These are phyloP conservation scores for Nomada hirtipes DNA, from an alignment of 2,888 invertebrate genomes.

Conservation along the genomic window DNA sequence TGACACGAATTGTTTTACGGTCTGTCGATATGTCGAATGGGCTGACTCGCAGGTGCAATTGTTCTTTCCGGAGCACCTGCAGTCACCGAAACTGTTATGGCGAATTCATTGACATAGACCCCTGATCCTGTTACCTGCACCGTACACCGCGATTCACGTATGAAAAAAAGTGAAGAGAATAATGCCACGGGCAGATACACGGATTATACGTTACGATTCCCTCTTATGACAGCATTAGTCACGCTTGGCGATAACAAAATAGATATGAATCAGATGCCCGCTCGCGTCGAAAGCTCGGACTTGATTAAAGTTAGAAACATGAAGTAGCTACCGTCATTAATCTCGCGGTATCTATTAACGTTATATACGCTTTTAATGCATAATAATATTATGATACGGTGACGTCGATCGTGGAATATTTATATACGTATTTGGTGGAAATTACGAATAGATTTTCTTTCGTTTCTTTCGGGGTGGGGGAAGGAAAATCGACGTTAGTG, in stretches of 20 bases:
- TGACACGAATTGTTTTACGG: neutral
- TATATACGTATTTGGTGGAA: neutral
- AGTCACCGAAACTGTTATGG: constrained; percentile 70
- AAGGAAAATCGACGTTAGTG: neutral
- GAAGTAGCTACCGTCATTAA: constrained; percentile 13
- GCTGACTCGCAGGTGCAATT: constrained; percentile 57
- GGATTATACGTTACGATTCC: constrained; percentile 24
- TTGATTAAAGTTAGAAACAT: constrained; percentile 52
- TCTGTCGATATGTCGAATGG: neutral
- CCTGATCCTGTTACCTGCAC: constrained; percentile 34
- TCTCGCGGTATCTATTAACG: neutral
- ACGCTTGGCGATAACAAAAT: constrained; percentile 57
- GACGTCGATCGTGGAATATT: constrained; percentile 3
- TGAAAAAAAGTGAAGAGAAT: neutral
- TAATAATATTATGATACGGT: constrained; percentile 29
- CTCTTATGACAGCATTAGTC: constrained; percentile 49
- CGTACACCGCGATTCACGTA: constrained; percentile 20
- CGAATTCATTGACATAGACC: constrained; percentile 65
- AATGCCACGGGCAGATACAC: constrained; percentile 1
- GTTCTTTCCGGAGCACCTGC: constrained; percentile 69
- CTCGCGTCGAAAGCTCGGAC: constrained; percentile 17
- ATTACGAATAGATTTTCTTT: neutral
- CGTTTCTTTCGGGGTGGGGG: no score
- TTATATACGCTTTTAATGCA: neutral
- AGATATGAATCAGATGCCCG: constrained; percentile 58